Evolutionary conservation across 2,888 invertebrate species (phyloP), one percentile per base, ranked within the genome.

Genomic region (Biston betularia): DNA sequence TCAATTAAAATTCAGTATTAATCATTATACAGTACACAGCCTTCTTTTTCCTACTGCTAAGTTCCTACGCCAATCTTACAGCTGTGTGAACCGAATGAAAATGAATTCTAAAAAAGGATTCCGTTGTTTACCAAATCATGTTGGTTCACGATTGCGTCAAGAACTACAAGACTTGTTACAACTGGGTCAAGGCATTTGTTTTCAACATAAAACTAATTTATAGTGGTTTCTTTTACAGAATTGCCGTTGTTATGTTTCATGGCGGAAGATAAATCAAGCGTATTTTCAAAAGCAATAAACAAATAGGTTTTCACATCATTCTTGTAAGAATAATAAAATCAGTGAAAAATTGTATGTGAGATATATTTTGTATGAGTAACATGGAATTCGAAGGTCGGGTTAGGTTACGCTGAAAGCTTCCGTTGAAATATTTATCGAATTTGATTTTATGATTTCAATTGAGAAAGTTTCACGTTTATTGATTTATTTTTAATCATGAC

Each of bases 141-240:
- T 55, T n/a, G 56, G 46, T 66, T 61, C 48, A 24, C 57, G 15
- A 35, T 54, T 57, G 57, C 56, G 45, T 42, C 62, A 58, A 33
- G 58, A 54, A 45, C 55, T 67, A 65, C 65, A 55, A 69, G 69
- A 63, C 69, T 56, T 35, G 10, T 63, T 48, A 65, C 49, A 74
- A 69, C 52, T 72, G 45, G 72, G 74, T 72, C 74, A 74, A 71
- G 74, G 72, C 66, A 64, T 72, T 65, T 54, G 66, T 70, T 74
- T 71, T 66, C 64, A 72, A 74, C 74, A 72, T 74, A 70, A 74
- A 74, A 74, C 68, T 71, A 72, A 74, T 72, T 74, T 74, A 74
- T 74, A 71, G 71, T 69, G 63, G 69, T 71, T 74, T 72, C 68
- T 74, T 72, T 69, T 69, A 69, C 70, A 70, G 69, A 69, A 74